These are phyloP conservation scores for Holothuria scabra DNA, from an alignment of 53 echinoderm and acorn worm genomes.

Conservation along the genomic window DNA sequence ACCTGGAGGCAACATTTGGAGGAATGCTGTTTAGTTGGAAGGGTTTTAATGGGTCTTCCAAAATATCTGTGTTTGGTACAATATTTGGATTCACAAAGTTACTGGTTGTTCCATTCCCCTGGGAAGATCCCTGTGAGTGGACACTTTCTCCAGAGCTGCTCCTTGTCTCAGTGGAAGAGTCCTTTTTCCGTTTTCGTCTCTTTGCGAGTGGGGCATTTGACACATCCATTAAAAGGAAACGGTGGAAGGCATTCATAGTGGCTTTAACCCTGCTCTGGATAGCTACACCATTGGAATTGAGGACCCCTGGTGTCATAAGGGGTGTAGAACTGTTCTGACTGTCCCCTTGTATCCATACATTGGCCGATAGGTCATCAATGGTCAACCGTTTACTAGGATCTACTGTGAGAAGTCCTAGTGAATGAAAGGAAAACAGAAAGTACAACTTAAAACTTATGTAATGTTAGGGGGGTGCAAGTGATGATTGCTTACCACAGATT, in stretches of 20 bases:
- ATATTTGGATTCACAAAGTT: constrained; percentile 54
- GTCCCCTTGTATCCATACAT: constrained; percentile 96
- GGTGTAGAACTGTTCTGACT: constrained; percentile 85
- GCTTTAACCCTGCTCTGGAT: constrained; percentile 90
- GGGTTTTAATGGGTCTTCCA: not conserved
- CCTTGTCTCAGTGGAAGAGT: constrained; percentile 93
- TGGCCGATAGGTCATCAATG: constrained; percentile 76
- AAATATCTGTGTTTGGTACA: not conserved
- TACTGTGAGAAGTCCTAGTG: constrained; percentile 84
- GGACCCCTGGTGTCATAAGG: constrained; percentile 94
- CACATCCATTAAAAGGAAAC: constrained; percentile 93
- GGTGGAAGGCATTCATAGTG: constrained; percentile 96
- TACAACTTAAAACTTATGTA: too few relatives aligned
- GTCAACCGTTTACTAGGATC: constrained; percentile 79
- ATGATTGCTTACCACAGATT: too few relatives aligned
- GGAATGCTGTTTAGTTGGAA: constrained; percentile 51
- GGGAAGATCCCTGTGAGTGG: constrained; percentile 82
- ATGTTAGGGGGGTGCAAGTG: too few relatives aligned
- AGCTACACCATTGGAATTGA: constrained; percentile 73
- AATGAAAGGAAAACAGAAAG: too few relatives aligned
- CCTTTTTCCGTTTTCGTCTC: constrained; percentile 91
- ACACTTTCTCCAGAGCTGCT: constrained; percentile 96
- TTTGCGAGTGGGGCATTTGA: constrained; percentile 98
- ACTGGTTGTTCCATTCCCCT: constrained; percentile 63
- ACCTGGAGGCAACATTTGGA: constrained; percentile 40